phyloP scores from a whole-genome alignment of 2,113 vertebrate species.

The Pontoporia blainvillei region DNA sequence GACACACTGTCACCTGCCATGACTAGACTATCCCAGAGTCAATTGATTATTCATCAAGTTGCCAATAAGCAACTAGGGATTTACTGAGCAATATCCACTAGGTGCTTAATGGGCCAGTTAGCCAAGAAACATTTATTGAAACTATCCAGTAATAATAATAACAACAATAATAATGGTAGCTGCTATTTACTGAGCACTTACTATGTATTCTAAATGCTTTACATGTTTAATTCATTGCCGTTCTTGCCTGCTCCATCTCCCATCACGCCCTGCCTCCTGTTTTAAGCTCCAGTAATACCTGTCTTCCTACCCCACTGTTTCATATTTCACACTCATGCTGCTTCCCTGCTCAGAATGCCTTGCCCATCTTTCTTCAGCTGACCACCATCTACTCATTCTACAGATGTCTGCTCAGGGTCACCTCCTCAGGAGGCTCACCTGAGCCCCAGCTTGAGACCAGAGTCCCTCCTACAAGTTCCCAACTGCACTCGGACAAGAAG shows the following conservation, averaged over 20 bases:
- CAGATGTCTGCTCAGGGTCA: neutral
- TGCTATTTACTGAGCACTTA: neutral
- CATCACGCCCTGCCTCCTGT: neutral
- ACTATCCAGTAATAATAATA: neutral
- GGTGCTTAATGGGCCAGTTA: constrained; percentile 13
- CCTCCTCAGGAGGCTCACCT: neutral
- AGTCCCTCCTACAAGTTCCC: neutral
- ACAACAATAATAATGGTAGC: neutral
- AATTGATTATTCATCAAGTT: constrained; percentile 60
- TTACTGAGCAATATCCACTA: constrained; percentile 42
- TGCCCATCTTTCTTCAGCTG: neutral
- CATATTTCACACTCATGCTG: neutral
- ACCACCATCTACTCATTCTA: neutral
- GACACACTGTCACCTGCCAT: neutral
- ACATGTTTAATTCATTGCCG: neutral
- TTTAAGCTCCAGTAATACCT: neutral
- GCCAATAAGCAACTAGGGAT: constrained; percentile 49
- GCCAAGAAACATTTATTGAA: neutral
- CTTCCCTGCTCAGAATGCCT: neutral
- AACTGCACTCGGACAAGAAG: neutral
- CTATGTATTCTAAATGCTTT: neutral
- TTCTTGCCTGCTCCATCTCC: neutral
- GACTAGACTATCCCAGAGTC: constrained; percentile 21
- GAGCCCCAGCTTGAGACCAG: neutral
- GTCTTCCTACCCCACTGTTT: neutral